These are phyloP conservation scores for Archegozetes longisetosus DNA, from an alignment of 1,140 invertebrate genomes.

Conservation along the genomic window DNA sequence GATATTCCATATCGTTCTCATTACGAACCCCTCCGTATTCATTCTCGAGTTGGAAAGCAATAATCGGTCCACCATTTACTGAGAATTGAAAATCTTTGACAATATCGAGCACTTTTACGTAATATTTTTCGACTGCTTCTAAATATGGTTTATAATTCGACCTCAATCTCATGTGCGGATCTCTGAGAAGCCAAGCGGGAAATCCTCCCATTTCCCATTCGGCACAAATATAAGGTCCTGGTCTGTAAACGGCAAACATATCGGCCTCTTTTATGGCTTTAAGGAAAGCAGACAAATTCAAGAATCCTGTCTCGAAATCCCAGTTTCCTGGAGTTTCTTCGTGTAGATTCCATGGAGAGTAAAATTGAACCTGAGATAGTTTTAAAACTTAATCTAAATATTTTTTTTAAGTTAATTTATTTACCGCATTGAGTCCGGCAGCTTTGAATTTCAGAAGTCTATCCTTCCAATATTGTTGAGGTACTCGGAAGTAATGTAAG, in stretches of 20 bases:
- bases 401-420: conserved; percentile 31
- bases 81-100: neutral
- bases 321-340: too few species aligned
- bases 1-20: neutral
- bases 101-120: neutral
- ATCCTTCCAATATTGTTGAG: conserved; percentile 34
- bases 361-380: too few species aligned
- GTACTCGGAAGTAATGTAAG: conserved; percentile 36
- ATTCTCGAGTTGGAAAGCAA: conserved; percentile 27
- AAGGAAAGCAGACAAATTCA: conserved; percentile 30
- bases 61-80: conserved; percentile 28
- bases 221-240: conserved; percentile 36
- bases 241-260: too few species aligned
- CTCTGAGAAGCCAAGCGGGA: conserved; percentile 27
- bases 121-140: too few species aligned
- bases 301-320: conserved; percentile 12
- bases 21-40: conserved; percentile 15
- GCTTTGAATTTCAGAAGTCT: too few species aligned
- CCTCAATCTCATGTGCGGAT: conserved; percentile 17
- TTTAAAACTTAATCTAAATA: conserved; percentile 30
- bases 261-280: too few species aligned
- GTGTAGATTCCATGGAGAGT: too few species aligned
- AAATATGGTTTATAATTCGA: conserved; percentile 20
- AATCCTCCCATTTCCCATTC: conserved; percentile 36
- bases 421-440: too few species aligned